Percentiles rank a stretch among this genome's conserved stretches.
phyloP scores from a whole-genome alignment of 2,888 invertebrate species.

The Andrena minutula region DNA sequence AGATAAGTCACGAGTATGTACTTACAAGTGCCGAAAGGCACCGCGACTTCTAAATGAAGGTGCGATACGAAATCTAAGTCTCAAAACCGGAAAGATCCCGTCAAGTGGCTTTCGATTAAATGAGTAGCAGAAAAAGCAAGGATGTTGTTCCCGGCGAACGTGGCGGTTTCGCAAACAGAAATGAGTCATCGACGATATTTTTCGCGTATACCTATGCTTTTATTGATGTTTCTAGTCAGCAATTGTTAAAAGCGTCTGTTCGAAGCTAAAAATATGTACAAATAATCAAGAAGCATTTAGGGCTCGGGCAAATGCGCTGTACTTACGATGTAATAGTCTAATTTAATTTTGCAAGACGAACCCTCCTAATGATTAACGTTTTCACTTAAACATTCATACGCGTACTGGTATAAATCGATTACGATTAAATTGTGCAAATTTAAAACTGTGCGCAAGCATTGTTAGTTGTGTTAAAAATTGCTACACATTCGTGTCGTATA shows the following conservation, averaged over 20 bases:
- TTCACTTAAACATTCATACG: slow-evolving; percentile 4
- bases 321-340: too few relatives aligned
- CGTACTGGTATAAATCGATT: background rate
- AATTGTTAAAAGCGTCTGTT: slow-evolving; percentile 3
- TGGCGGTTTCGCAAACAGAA: background rate
- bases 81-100: background rate
- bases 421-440: slow-evolving; percentile 7
- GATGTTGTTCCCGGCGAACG: background rate
- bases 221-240: background rate
- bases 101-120: background rate
- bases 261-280: slow-evolving; percentile 19
- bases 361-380: background rate
- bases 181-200: slow-evolving; percentile 11
- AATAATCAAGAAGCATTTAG: slow-evolving; percentile 8
- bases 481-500: slow-evolving; percentile 1
- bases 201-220: background rate
- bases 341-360: slow-evolving; percentile 16
- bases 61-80: background rate
- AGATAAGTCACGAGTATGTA: background rate
- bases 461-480: slow-evolving; percentile 19
- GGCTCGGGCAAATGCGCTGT: background rate
- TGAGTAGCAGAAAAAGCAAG: background rate
- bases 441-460: slow-evolving; percentile 17
- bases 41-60: background rate
- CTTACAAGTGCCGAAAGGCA: background rate